Evolutionary conservation across 2,797 vertebrate species (phyloP), one percentile per base, ranked within the genome.

Genomic region (Parauchenoglanis ngamensis): DNA sequence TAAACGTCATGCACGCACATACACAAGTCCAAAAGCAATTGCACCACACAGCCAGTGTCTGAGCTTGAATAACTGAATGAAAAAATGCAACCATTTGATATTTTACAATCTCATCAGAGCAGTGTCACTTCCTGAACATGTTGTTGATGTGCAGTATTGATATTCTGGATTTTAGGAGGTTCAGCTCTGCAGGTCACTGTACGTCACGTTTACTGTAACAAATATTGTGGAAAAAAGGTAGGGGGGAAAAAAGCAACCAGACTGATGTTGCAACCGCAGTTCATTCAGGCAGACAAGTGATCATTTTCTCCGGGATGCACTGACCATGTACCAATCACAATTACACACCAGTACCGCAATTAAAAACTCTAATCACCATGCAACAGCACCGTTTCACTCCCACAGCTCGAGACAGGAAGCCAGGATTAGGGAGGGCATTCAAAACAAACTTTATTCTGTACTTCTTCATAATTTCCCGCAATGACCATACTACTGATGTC

Each of bases 91-190:
- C 65, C 77, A 31, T 49, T 86, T 77, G 52, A 76, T 52, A 63
- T 78, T 88, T 88, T 70, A 83, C 54, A 57, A 31, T 79, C 57
- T 63, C 77, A 79, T 87, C 83, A 87, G 80, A 31, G 83, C n/a
- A 44, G 10, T 87, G 82, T 79, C 57, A 72, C 40, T 59, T 65
- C 44, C 25, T 35, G 65, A 57, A 70, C 56, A 65, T 65, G 21
- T 3, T 23, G 63, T 56, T 54, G 35, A 40, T 80, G 23, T 63
- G 28, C 65, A 57, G 40, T 17, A 59, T 54, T 72, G 77, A 84
- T 84, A 31, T 84, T 81, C 46, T 31, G 75, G n/a, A 31, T 46
- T 70, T 61, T 28, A 25, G 7, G 52, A 70, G 63, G 35, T 15
- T 80, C n/a, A 35, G 49, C 63, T 72, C 63, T 46, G 59, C 56